These are phyloP conservation scores for Arctocebus calabarensis DNA, from an alignment of 2,797 vertebrate genomes.

Conservation along the genomic window DNA sequence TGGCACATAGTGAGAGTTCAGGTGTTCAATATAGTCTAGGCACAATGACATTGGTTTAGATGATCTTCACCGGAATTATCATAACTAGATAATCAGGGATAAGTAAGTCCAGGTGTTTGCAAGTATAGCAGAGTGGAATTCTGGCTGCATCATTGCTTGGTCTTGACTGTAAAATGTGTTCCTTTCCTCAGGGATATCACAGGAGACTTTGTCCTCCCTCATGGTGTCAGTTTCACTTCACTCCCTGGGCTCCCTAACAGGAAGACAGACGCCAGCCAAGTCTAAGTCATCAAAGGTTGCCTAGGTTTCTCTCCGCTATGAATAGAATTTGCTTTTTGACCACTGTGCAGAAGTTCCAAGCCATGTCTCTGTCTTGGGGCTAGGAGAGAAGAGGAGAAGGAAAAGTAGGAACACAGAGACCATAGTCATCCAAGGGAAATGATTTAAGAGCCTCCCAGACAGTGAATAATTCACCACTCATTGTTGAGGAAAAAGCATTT, in stretches of 20 bases:
- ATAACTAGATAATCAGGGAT: neutral
- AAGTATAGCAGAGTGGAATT: neutral
- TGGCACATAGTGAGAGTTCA: neutral
- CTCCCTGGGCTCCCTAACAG: neutral
- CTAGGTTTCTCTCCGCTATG: slow-evolving; percentile 2
- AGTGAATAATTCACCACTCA: neutral
- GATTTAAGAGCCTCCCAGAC: neutral
- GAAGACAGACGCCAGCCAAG: neutral
- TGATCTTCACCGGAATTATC: neutral
- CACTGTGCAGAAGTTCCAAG: slow-evolving; percentile 36
- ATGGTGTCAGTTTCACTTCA: neutral
- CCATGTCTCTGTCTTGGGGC: neutral
- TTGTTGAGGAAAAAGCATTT: neutral
- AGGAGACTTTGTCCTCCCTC: neutral
- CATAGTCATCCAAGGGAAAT: slow-evolving; percentile 22
- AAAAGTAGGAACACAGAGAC: neutral
- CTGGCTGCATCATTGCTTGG: neutral
- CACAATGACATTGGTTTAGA: neutral
- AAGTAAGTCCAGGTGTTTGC: neutral
- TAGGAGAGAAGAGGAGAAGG: neutral
- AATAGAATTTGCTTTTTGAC: slow-evolving; percentile 40
- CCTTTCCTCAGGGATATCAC: neutral
- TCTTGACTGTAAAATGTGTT: neutral
- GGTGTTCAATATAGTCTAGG: neutral
- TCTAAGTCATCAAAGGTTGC: neutral